Evolutionary conservation across 2,888 invertebrate species (phyloP), one percentile per base, ranked within the genome.

Genomic region (Anthrax anthrax): DNA sequence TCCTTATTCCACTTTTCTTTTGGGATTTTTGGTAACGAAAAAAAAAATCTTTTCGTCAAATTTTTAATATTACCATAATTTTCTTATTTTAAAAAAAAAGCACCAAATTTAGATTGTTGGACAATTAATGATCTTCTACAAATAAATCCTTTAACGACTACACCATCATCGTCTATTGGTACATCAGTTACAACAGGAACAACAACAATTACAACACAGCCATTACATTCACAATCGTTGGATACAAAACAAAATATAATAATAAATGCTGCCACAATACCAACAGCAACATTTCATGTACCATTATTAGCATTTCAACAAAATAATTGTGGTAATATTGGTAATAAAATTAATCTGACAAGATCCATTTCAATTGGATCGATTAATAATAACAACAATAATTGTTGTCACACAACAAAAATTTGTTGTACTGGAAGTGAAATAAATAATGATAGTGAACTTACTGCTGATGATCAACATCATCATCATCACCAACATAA

Each of bases 81-180:
- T n/a, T n/a, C n/a, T n/a, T n/a, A n/a, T n/a, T n/a, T n/a, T n/a
- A n/a, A n/a, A n/a, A n/a, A n/a, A n/a, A n/a, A 51, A 66, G 65
- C 63, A 52, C 50, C 60, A 51, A 67, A 65, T 32, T 4, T 32
- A 58, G 64, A 65, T 57, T 59, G 60, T 49, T 66, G 67, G 67
- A 50, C 53, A 40, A 56, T 59, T 51, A 56, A 53, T 50, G 56
- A 58, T 50, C 52, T 58, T 44, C 50, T 55, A 45, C 55, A 51
- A 57, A 51, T 55, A 27, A 46, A 47, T 49, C 16, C 37, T 12
- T 42, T 39, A 45, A 37, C 41, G 43, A 42, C 37, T 27, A 32
- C 43, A 44, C 17, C 47, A 36, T 19, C 39, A 27, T 5, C 39
- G 38, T 37, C 18, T 16, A 29, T 37, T 41, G 18, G 52, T 55